phyloP scores from a whole-genome alignment of 2,888 invertebrate genomes.

The Drosophila fungiperda region DNA sequence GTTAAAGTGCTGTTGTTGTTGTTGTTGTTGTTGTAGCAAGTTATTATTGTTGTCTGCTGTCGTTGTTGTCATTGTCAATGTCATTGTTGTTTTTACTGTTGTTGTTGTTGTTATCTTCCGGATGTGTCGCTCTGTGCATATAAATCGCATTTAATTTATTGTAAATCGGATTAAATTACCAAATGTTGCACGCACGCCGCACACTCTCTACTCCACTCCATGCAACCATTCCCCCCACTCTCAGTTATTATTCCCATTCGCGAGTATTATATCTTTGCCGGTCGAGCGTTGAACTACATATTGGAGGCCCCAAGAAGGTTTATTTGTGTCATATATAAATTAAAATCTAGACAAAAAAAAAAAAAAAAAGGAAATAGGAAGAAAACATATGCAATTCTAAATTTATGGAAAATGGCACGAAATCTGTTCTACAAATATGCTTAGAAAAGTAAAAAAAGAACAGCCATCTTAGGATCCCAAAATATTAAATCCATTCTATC shows the following conservation, averaged over 20 bases:
- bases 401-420: background rate
- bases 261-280: background rate
- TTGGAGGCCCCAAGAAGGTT: background rate
- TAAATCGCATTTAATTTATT: constrained; percentile 84
- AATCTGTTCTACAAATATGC: background rate
- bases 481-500: background rate
- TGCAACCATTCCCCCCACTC: background rate
- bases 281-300: background rate
- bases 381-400: background rate
- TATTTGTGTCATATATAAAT: background rate
- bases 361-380: background rate
- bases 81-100: constrained; percentile 47
- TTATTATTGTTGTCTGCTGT: constrained; percentile 22
- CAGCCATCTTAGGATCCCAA: background rate
- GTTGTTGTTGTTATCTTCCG: constrained; percentile 72
- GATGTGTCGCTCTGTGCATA: constrained; percentile 79
- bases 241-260: background rate
- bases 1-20: constrained; percentile 49
- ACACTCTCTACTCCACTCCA: constrained; percentile 16
- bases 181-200: constrained; percentile 73
- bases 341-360: background rate
- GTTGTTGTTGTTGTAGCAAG: constrained; percentile 13
- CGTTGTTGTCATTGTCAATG: constrained; percentile 42
- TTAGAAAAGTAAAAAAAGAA: background rate
- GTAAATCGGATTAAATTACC: constrained; percentile 84